Evolutionary conservation across 2,113 vertebrate species (phyloP), one percentile per base, ranked within the genome.

Genomic region (Nerophis lumbriciformis): DNA sequence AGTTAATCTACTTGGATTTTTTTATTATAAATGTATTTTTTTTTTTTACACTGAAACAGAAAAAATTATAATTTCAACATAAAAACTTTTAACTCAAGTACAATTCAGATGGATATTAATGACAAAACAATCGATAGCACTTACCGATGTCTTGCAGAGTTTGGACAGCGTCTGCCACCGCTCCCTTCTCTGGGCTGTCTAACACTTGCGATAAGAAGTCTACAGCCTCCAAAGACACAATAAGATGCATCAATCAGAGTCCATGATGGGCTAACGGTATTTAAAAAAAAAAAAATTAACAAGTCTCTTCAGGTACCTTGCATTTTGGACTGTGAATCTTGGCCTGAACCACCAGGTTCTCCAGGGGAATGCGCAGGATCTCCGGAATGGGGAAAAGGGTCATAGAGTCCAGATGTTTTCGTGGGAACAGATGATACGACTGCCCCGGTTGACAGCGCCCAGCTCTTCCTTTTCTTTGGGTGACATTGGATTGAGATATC

Each of bases 161-260:
- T 65, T 75, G 90, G 72, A 99, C 94, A 0, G 97, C 95, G 36
- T 93, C 93, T 6, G 85, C 88, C 63, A 98, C 93, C 0, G 95
- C 92, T 62, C 86, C 87, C 39, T 69, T 87, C 39, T 94, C 93
- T 0, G 96, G 96, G 78, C 94, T 93, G 74, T 99, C 94, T 84
- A 99, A 87, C 10, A 96, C 95, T 85, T 95, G 95, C 36, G 95
- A 95, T 44, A 99, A 87, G 83, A 99, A 99, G 28, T 97, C 94
- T 35, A 91, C 93, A 1, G 94, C 95, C 97, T 99, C 19, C 45
- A 44, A 5, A 63, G 38, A 57, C 4, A 59, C 19, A 63, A 16
- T 8, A 42, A 2, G 0, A 0, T 28, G 28, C 2, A 19, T 36
- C 10, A 48, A 7, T 50, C 6, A 53, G 57, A 6, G 48, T 0